Percentiles rank a stretch among this genome's conserved stretches.
These are phyloP conservation scores for Copidosoma aretas DNA, from an alignment of 2,888 invertebrate genomes.

Conservation along the genomic window DNA sequence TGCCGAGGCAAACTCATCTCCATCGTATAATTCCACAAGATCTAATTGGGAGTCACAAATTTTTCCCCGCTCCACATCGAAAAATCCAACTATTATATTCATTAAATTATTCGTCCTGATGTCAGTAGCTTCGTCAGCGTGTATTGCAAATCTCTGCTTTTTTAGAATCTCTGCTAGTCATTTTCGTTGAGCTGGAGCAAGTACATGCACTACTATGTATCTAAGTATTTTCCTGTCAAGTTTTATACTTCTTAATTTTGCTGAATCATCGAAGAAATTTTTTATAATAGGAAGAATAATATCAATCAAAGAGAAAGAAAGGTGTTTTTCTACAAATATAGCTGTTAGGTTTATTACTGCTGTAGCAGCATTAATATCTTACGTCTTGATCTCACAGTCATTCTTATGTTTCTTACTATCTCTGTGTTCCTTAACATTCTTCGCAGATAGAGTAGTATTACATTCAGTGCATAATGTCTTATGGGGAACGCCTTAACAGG, in stretches of 20 bases:
- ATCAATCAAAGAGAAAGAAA: no score
- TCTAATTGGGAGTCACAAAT: background rate
- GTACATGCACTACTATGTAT: background rate
- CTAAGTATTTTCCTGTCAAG: background rate
- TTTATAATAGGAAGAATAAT: no score
- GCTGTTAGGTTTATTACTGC: no score
- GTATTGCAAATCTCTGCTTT: background rate
- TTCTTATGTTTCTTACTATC: no score
- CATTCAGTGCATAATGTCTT: no score
- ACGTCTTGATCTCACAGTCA: no score
- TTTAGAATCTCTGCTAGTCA: background rate
- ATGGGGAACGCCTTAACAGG: no score
- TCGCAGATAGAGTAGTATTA: no score
- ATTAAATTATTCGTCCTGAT: background rate
- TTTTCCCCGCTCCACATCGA: background rate
- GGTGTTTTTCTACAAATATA: no score
- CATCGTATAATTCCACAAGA: background rate
- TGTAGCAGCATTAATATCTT: no score
- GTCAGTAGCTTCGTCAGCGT: constrained; percentile 6
- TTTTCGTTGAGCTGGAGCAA: background rate
- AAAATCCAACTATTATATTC: constrained; percentile 10
- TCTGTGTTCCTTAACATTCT: no score
- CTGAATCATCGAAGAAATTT: no score
- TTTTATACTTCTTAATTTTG: background rate
- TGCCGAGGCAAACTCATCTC: background rate